phyloP scores from a whole-genome alignment of 2,797 vertebrate species.

The Hydrocynus forskahlii region DNA sequence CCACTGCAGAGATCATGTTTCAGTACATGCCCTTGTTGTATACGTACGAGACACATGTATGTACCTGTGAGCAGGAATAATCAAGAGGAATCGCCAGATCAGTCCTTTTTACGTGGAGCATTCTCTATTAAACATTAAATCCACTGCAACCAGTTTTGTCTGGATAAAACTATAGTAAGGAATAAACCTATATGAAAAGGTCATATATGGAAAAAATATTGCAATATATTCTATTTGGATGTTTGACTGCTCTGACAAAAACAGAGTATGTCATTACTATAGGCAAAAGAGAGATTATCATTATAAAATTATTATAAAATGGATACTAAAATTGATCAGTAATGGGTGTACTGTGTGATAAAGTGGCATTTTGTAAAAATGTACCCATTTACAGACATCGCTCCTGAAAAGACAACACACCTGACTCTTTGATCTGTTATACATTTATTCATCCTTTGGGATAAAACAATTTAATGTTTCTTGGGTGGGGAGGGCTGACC shows the following conservation, averaged over 20 bases:
- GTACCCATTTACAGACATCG: neutral
- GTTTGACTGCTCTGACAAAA: neutral
- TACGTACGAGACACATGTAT: too few relatives aligned
- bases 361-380: neutral
- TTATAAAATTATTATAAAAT: neutral
- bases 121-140: too few relatives aligned
- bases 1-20: neutral
- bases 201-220: too few relatives aligned
- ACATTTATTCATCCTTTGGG: slow-evolving; percentile 39
- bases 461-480: slow-evolving; percentile 34
- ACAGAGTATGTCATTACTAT: neutral
- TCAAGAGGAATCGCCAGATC: neutral
- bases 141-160: neutral
- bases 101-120: neutral
- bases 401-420: slow-evolving; percentile 3
- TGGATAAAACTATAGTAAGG: neutral
- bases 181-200: neutral
- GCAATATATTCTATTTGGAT: too few relatives aligned
- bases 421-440: slow-evolving; percentile 26
- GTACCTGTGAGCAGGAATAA: neutral
- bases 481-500: neutral
- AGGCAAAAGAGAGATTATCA: neutral
- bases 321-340: neutral
- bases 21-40: neutral
- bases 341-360: neutral